phyloP scores from a whole-genome alignment of 2,113 vertebrate genomes.

The Emydura subglobosa region DNA sequence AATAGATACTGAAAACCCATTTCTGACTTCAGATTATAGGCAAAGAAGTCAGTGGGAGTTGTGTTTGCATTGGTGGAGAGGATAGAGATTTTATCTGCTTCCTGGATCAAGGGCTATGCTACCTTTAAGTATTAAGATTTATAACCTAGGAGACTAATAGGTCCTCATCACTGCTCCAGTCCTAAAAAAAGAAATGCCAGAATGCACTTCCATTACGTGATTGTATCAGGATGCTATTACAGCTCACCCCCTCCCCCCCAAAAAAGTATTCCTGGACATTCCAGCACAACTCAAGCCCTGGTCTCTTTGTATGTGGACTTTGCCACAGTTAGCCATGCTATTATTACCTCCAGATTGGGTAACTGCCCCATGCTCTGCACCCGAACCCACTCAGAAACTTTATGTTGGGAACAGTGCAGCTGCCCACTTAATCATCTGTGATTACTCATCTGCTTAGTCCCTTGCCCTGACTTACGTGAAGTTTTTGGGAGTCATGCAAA shows the following conservation, averaged over 20 bases:
- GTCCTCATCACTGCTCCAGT: neutral
- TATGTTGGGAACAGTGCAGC: neutral
- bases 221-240: neutral
- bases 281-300: no score
- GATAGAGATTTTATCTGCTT: no score
- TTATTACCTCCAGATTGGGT: neutral
- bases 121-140: neutral
- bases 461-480: neutral
- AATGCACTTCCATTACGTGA: neutral
- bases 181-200: neutral
- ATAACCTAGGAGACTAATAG: neutral
- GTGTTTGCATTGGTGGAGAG: neutral
- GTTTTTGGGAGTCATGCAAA: neutral
- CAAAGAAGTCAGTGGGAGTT: neutral
- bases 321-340: neutral
- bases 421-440: no score
- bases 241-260: no score
- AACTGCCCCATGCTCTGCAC: neutral
- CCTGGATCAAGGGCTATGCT: neutral
- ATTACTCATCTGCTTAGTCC: neutral
- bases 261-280: no score
- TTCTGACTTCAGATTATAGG: constrained; percentile 13
- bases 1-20: neutral
- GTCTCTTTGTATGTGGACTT: neutral
- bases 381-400: neutral